Evolutionary conservation across 2,888 invertebrate species (phyloP), one percentile per base, ranked within the genome.

Genomic region (Dysmachus trigonus): DNA sequence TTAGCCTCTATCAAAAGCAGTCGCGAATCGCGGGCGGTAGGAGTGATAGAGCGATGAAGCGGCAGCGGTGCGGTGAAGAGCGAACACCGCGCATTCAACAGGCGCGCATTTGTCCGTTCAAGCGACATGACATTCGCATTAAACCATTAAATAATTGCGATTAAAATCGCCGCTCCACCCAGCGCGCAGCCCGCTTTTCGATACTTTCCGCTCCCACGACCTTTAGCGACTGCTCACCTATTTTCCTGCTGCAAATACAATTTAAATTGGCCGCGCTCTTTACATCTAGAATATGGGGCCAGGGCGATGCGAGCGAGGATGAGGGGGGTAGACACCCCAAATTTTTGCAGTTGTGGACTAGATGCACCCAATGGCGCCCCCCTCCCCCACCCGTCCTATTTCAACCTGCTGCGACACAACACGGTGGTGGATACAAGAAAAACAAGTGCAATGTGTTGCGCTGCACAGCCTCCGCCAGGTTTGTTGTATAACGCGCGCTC

Each of bases 341-440:
- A 88, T 88, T 87, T 88, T 87, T 87, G 85, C 87, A 85, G 82
- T 86, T 86, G 86, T 86, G 85, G 86, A 86, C 86, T 87, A 85
- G 77, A 86, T 87, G 87, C 87, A 86, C 79, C 71, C 51, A 51
- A 30, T 1, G 10, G 62, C 0, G 5, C 10, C 27, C 62, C 62
- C 62, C 27, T 0, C 27, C 2, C 62, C 62, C 8, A n/a, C n/a
- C n/a, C n/a, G n/a, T n/a, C n/a, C n/a, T n/a, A n/a, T 27, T 18
- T n/a, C 18, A 47, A 86, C 79, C 77, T 87, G 41, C 77, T 41
- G 47, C 72, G 18, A 82, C 30, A 35, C 73, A 2, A 0, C 33
- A 10, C 22, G 30, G n/a, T 18, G 31, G 73, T 15, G 35, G 76
- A n/a, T 18, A 87, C 88, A 88, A 86, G n/a, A n/a, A n/a, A n/a